A percentile compares a stretch with the other conserved stretches of the same genome.
phyloP scores from a whole-genome alignment of 2,888 invertebrate genomes.

The Brenthis ino region DNA sequence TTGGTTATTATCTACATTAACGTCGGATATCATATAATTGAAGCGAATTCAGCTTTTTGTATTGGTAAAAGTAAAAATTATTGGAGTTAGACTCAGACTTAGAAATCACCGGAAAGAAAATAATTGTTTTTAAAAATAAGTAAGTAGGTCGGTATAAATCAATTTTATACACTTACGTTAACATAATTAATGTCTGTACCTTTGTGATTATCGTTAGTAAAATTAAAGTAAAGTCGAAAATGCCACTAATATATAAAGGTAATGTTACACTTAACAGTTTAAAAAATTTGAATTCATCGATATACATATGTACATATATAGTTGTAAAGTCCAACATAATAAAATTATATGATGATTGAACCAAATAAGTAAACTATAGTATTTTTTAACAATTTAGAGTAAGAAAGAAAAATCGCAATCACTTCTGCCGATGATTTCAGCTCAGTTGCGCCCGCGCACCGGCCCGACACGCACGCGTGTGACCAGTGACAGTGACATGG shows the following conservation, averaged over 20 bases:
- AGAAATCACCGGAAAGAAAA: slow-evolving; percentile 33
- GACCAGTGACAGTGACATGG: slow-evolving; percentile 76
- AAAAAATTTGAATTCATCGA: no score
- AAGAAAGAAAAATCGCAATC: slow-evolving; percentile 43
- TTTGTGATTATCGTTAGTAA: no score
- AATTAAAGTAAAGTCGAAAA: no score
- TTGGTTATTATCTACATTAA: slow-evolving; percentile 16
- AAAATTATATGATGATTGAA: neutral
- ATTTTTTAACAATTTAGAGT: slow-evolving; percentile 26
- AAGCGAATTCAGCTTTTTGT: slow-evolving; percentile 30
- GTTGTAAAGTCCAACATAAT: neutral
- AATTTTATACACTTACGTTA: slow-evolving; percentile 15
- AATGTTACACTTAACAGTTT: no score
- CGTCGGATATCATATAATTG: slow-evolving; percentile 28
- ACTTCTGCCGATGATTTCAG: slow-evolving; percentile 26
- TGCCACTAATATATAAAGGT: no score
- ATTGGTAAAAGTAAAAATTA: slow-evolving; percentile 29
- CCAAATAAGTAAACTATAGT: slow-evolving; percentile 18
- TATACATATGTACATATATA: neutral
- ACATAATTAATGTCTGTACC: neutral
- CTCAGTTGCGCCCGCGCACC: slow-evolving; percentile 59
- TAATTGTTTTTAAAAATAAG: slow-evolving; percentile 24
- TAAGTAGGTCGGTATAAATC: slow-evolving; percentile 16
- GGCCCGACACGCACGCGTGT: slow-evolving; percentile 54
- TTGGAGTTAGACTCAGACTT: slow-evolving; percentile 23